These are phyloP conservation scores for Eulithis prunata DNA, from an alignment of 2,888 invertebrate genomes.

Conservation along the genomic window DNA sequence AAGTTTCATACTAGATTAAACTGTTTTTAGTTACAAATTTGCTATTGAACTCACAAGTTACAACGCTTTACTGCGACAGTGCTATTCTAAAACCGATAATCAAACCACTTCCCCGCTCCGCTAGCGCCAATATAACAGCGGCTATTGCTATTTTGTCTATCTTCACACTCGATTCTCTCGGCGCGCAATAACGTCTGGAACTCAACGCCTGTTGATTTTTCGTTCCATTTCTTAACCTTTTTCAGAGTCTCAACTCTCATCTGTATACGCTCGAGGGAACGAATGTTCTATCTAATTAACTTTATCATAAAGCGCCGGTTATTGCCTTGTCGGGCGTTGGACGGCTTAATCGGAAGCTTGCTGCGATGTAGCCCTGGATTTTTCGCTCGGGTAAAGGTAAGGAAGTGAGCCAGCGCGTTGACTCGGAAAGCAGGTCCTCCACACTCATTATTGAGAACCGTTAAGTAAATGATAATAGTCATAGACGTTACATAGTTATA, in stretches of 20 bases:
- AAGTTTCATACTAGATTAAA: too few species aligned
- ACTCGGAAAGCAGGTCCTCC: conserved; percentile 9
- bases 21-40: background rate
- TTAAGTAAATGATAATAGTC: background rate
- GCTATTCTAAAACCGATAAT: conserved; percentile 27
- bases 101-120: conserved; percentile 16
- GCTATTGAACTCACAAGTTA: background rate
- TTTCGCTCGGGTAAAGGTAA: conserved; percentile 42
- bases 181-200: conserved; percentile 28
- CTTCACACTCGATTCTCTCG: conserved; percentile 37
- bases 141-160: conserved; percentile 31
- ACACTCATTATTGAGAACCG: background rate
- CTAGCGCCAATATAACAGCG: background rate
- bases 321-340: conserved; percentile 70
- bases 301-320: conserved; percentile 79
- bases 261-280: conserved; percentile 76
- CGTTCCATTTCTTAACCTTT: conserved; percentile 57
- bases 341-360: conserved; percentile 68
- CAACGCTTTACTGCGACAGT: background rate
- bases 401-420: conserved; percentile 13
- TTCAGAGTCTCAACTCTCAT: conserved; percentile 70
- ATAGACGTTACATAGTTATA: background rate
- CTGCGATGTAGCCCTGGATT: conserved; percentile 54
- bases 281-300: conserved; percentile 81
- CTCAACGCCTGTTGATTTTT: conserved; percentile 45